These are phyloP conservation scores for Nematolebias whitei DNA, from an alignment of 2,113 vertebrate genomes.

Conservation along the genomic window DNA sequence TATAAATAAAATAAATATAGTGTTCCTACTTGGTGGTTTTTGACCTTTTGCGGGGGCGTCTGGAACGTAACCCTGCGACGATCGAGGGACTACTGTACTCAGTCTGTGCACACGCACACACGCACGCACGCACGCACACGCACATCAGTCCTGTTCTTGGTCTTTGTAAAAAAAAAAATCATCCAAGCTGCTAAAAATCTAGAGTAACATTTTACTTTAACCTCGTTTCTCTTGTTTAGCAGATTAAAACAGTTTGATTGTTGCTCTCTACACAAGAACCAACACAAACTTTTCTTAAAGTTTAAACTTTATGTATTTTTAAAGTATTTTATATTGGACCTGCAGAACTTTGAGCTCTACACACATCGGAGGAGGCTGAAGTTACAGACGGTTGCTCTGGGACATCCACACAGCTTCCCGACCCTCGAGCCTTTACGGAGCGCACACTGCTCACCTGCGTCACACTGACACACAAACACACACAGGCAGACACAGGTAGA, in stretches of 20 bases:
- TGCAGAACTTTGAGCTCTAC: neutral
- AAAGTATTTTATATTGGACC: neutral
- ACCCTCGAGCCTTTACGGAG: conserved; percentile 80
- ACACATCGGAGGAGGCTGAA: conserved; percentile 74
- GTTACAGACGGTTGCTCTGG: conserved; percentile 77
- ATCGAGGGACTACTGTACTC: no score
- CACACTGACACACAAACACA: conserved; percentile 69
- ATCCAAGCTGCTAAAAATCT: no score
- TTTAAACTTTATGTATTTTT: conserved; percentile 42
- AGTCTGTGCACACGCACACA: no score
- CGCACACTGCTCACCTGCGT: conserved; percentile 78
- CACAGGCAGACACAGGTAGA: neutral
- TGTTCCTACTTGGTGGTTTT: no score
- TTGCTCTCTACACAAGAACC: neutral
- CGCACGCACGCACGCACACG: no score
- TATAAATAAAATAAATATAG: no score
- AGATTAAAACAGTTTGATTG: neutral
- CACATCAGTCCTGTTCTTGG: no score
- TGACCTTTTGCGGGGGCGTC: no score
- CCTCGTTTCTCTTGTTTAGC: no score
- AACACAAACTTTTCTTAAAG: conserved; percentile 25
- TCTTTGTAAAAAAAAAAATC: no score
- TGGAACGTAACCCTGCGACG: no score
- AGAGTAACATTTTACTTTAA: no score
- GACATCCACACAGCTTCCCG: conserved; percentile 83